Evolutionary conservation across 2,888 invertebrate genomes (phyloP).

Genomic region (Vannuccia rotundouncinata): DNA sequence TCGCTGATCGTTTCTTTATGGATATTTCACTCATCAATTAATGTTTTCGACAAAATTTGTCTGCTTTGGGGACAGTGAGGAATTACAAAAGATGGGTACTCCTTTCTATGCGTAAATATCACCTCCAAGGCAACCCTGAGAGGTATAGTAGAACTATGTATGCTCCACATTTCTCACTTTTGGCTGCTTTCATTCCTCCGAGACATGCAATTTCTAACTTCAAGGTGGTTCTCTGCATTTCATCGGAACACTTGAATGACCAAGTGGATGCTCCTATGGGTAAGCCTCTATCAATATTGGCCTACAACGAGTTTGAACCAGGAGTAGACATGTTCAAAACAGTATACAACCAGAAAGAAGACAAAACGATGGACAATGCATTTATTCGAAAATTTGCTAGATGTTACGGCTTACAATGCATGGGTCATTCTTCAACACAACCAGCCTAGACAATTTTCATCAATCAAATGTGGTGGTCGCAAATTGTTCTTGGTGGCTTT

Average conservation of each 20-base stretch:
- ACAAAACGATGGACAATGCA: conserved; percentile 14
- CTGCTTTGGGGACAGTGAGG: conserved; percentile 12
- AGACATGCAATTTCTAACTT: conserved; percentile 19
- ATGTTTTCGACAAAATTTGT: conserved; percentile 8
- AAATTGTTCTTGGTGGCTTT: conserved; percentile 11
- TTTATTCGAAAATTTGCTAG: neutral
- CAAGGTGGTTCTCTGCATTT: conserved; percentile 23
- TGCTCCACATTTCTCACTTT: conserved; percentile 8
- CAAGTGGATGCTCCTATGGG: conserved; percentile 21
- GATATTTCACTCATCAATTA: conserved; percentile 6
- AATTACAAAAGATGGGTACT: neutral
- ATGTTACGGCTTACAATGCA: conserved; percentile 12
- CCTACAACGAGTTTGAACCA: conserved; percentile 13
- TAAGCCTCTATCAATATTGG: conserved; percentile 24
- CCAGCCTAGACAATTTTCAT: conserved; percentile 11
- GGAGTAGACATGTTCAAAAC: conserved; percentile 5
- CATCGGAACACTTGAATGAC: conserved; percentile 4
- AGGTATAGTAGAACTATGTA: conserved; percentile 13
- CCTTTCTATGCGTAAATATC: conserved; percentile 10
- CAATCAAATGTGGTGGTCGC: conserved; percentile 15
- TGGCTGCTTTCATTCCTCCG: conserved; percentile 15
- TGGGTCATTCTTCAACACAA: conserved; percentile 23
- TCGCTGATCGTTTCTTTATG: conserved; percentile 6
- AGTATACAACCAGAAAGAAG: conserved; percentile 5
- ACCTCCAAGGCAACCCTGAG: conserved; percentile 2